Percentiles rank a stretch among this genome's conserved stretches.
phyloP scores from a whole-genome alignment of 2,888 invertebrate species.

The Drosophila melanosoma region DNA sequence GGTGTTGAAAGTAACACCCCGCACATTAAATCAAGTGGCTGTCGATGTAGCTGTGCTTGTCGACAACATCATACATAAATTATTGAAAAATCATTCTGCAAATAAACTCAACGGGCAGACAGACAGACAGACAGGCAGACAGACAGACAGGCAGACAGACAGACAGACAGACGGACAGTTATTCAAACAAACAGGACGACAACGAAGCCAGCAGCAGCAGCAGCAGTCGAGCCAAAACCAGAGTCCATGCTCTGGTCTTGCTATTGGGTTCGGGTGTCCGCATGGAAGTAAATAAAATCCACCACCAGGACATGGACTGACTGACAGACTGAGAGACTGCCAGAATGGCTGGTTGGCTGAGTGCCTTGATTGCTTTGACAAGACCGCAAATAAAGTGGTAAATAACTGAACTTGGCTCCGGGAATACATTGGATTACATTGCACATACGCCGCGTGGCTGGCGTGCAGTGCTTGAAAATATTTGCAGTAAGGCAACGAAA shows the following conservation, averaged over 20 bases:
- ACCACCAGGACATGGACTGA: constrained; percentile 52
- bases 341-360: constrained; percentile 26
- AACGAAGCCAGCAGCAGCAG: not conserved
- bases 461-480: constrained; percentile 22
- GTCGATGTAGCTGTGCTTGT: constrained; percentile 28
- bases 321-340: constrained; percentile 10
- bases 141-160: not conserved
- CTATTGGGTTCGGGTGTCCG: constrained; percentile 12
- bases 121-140: constrained; percentile 26
- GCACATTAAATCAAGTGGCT: constrained; percentile 79
- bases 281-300: constrained; percentile 66
- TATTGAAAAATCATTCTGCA: constrained; percentile 82
- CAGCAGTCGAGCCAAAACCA: constrained; percentile 3
- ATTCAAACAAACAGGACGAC: constrained; percentile 5
- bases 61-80: constrained; percentile 76
- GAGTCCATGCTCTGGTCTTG: constrained; percentile 10
- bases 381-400: constrained; percentile 76
- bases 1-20: constrained; percentile 83
- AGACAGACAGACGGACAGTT: not conserved
- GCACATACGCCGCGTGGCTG: constrained; percentile 66
- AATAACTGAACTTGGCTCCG: constrained; percentile 49
- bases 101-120: constrained; percentile 65
- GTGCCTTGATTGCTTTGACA: constrained; percentile 74
- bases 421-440: constrained; percentile 38
- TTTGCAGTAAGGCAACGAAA: not conserved